Evolutionary conservation across 2,888 invertebrate species (phyloP), one percentile per base, ranked within the genome.

Genomic region (Steromphala cineraria): DNA sequence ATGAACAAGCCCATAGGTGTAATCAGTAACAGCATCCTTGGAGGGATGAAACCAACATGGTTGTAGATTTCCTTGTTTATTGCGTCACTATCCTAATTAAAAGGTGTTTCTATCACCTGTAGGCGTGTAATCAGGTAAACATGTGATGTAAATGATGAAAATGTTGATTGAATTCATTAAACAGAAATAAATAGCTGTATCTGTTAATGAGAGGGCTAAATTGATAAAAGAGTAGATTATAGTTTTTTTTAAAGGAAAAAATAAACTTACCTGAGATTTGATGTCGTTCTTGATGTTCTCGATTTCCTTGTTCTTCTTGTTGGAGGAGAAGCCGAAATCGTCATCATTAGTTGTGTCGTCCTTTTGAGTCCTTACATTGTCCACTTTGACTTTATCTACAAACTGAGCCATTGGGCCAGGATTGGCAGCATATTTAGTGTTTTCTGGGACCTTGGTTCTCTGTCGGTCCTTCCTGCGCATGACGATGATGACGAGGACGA

Each of bases 401-500:
- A 81, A 82, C 13, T 78, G 46, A 1, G 81, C 55, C 19, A 76
- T n/a, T 8, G 77, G 76, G n/a, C 80, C 62, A 10, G 82, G 10
- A 76, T 79, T 81, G 13, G 80, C 74, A 8, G 74, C 55, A 13
- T 81, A 81, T 52, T 76, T 36, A 31, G 80, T 46, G 2, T 55
- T 67, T 7, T 55, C 17, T 52, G 56, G 24, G 75, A 75, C 17
- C 67, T 80, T 19, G 1, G n/a, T 56, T n/a, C 83, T 75, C n/a
- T 83, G 62, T 19, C 80, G 56, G 71, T 92, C 91, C 83, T 89
- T 83, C 79, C 89, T 81, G 46, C 87, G 84, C 82, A 90, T 88
- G 46, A 91, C 85, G 80, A 89, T 88, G 78, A 91, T 89, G 56
- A 90, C 87, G 8, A 91, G 85, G 15, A 91, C 86, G 78, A 91